These are phyloP conservation scores for Oligia fasciuncula DNA, from an alignment of 2,888 invertebrate species.

Conservation along the genomic window DNA sequence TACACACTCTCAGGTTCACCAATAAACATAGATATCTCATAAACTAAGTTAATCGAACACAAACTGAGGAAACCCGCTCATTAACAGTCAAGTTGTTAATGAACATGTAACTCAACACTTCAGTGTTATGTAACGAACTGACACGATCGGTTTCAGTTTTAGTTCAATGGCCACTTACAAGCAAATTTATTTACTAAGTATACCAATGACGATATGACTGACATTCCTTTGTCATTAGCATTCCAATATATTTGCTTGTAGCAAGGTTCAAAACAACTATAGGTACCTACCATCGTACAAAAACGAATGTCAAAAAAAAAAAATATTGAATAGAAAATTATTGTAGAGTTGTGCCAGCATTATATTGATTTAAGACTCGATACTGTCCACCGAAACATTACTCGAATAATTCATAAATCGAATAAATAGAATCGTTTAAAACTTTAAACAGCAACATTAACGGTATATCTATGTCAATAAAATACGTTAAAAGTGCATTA, in stretches of 20 bases:
- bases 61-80: constrained; percentile 40
- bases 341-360: not conserved
- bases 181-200: constrained; percentile 24
- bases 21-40: constrained; percentile 10
- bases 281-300: not conserved
- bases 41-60: constrained; percentile 6
- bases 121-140: constrained; percentile 10
- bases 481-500: constrained; percentile 60
- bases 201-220: constrained; percentile 1
- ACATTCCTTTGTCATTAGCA: constrained; percentile 41
- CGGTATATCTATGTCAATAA: constrained; percentile 50
- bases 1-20: not conserved
- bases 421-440: constrained; percentile 49
- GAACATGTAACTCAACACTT: constrained; percentile 36
- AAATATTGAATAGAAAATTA: not conserved
- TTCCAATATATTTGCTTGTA: constrained; percentile 21
- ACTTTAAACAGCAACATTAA: constrained; percentile 53
- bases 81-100: constrained; percentile 38
- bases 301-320: not conserved
- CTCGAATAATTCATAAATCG: constrained; percentile 50
- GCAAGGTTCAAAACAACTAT: constrained; percentile 11
- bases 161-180: constrained; percentile 35
- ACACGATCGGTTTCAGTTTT: constrained; percentile 43
- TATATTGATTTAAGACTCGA: constrained; percentile 15
- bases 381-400: constrained; percentile 19